phyloP scores from a whole-genome alignment of 1,140 invertebrate genomes.

The Bradynema listronoti region DNA sequence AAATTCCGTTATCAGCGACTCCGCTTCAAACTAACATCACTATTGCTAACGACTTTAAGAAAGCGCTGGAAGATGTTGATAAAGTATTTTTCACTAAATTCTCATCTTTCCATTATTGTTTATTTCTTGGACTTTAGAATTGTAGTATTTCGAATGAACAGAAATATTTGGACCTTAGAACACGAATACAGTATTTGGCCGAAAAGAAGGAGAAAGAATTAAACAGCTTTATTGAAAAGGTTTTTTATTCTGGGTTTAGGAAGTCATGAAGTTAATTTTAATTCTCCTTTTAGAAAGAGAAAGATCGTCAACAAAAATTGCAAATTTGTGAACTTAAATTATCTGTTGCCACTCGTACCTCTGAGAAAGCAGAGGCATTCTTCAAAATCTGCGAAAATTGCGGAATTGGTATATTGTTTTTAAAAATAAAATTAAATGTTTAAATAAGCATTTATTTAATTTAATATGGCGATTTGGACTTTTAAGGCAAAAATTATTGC shows the following conservation, averaged over 20 bases:
- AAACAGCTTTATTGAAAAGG: constrained; percentile 2
- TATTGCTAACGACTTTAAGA: neutral
- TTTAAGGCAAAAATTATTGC: neutral
- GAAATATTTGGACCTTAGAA: constrained; percentile 1
- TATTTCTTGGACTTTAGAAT: no score
- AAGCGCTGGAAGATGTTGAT: constrained; percentile 3
- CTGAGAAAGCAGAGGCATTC: constrained; percentile 11
- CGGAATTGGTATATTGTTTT: constrained; percentile 18
- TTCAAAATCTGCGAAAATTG: constrained; percentile 18
- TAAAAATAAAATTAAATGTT: neutral
- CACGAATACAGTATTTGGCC: neutral
- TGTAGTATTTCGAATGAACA: neutral
- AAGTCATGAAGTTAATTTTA: constrained; percentile 1
- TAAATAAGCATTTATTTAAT: neutral
- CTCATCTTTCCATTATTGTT: no score
- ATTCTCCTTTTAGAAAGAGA: constrained; percentile 14
- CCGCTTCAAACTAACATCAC: no score
- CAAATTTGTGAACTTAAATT: constrained; percentile 15
- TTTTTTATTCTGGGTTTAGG: no score
- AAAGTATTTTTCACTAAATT: constrained; percentile 6
- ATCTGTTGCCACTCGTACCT: neutral
- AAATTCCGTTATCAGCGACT: no score
- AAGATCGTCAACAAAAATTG: constrained; percentile 7
- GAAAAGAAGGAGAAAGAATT: constrained; percentile 12
- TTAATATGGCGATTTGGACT: neutral